Evolutionary conservation across 2,797 vertebrate genomes (phyloP), one percentile per base, ranked within the genome.

Genomic region (Cynodonichthys magdalenae): DNA sequence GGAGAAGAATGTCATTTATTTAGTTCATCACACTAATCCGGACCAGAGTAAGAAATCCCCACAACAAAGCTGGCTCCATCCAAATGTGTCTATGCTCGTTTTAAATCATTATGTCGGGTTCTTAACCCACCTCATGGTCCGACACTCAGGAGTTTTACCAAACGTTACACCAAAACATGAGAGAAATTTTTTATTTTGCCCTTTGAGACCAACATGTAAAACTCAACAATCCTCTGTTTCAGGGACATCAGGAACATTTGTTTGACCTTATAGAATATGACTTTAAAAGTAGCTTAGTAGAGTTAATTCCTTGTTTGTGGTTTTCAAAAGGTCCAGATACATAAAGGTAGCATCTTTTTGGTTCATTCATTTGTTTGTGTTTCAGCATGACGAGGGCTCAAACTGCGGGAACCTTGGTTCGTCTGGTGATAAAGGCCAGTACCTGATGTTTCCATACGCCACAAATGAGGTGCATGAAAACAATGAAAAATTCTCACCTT

Each of bases 391-490:
- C 27, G 89, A 93, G 63, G 92, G 81, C 44, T 31, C 68, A 2
- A 82, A 93, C 57, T 95, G 95, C 14, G 91, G 91, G 4, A 61
- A 73, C 41, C 86, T 92, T 0, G 88, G 84, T 15, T 85, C 91
- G 2, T 51, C 60, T 0, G 79, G 65, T 1, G 88, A 83, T 1
- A 87, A 92, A 66, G 95, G 95, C 53, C 87, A 91, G 45, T 95
- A 90, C 82, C 85, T 96, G 83, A 96, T 96, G 95, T 96, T 93
- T 63, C 93, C 93, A 50, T 79, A 94, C 0, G 94, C 94, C 71
- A 83, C 91, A 0, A 79, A 92, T 0, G 88, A 89, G 42, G 71
- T 90, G n/a, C 91, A 88, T 24, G 92, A 93, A 66, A 96, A 96
- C 89, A 95, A 92, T 0, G 88, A 94, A 7, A 94, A 88, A 63